Evolutionary conservation across 2,888 invertebrate species (phyloP), one percentile per base, ranked within the genome.

Genomic region (Lithophane ornitopus): DNA sequence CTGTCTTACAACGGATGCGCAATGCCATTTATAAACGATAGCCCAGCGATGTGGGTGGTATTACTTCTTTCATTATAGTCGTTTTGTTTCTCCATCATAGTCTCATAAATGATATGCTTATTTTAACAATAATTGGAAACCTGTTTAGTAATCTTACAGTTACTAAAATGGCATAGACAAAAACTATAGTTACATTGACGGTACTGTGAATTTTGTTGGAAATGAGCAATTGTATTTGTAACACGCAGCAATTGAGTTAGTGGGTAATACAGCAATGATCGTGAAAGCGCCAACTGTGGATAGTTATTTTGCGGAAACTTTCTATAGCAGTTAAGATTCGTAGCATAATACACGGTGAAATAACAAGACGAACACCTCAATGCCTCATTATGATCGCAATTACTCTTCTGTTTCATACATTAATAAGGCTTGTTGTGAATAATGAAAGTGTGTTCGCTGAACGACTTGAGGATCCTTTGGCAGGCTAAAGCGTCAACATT

Each of bases 1-100:
- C 90, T 89, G 91, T 90, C 92, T 91, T 89, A 89, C 90, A 92
- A 90, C 94, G 95, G 94, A 95, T 93, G 93, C 86, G 91, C 90
- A 90, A 88, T 92, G 92, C 93, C 93, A 93, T 94, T 94, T 92
- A 93, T 94, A 94, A 94, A 92, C 92, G 91, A 91, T 90, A 88
- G 87, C 85, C 71, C 77, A 85, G 76, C 94, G 85, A 88, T 90
- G 94, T 95, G 96, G 94, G 95, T 94, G 95, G 95, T 85, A 92
- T 91, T 79, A 87, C 74, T 88, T 88, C 88, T 88, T 90, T 90
- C 88, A 90, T 70, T 81, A 71, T 72, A 72, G 68, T 80, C 58
- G 73, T 74, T 81, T 82, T 87, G 77, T 76, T 84, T 74, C 58
- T 66, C 61, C 69, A 70, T 70, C 78, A 78, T 34, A 71, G 19